Evolutionary conservation across 2,888 invertebrate species (phyloP).

Genomic region (Parascotia fuliginaria): DNA sequence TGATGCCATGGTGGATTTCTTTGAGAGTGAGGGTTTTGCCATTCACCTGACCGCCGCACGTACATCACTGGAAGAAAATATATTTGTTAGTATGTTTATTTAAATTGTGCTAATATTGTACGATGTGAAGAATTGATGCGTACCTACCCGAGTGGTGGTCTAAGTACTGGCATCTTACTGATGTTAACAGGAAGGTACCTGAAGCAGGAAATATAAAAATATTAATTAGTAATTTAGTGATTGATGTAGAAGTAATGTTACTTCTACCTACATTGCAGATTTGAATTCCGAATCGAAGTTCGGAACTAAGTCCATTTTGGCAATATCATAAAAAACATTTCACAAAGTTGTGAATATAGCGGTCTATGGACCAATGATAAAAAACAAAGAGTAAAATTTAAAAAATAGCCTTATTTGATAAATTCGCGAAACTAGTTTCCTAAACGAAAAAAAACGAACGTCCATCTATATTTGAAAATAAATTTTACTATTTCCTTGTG

Average conservation of each 20-base stretch:
- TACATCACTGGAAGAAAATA: slow-evolving; percentile 62
- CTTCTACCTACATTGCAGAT: too few species aligned
- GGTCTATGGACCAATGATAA: too few species aligned
- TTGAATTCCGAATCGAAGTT: too few species aligned
- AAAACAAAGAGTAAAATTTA: too few species aligned
- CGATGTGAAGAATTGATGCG: slow-evolving; percentile 67
- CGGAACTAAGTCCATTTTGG: too few species aligned
- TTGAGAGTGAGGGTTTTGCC: slow-evolving; percentile 59
- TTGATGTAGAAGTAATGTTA: background rate
- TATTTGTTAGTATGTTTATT: slow-evolving; percentile 19
- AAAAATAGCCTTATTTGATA: too few species aligned
- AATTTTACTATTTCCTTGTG: too few species aligned
- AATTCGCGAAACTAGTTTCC: background rate
- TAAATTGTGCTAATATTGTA: background rate
- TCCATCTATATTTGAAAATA: slow-evolving; percentile 2
- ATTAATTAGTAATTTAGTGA: background rate
- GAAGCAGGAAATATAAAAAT: slow-evolving; percentile 49
- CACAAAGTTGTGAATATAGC: too few species aligned
- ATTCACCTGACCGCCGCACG: slow-evolving; percentile 61
- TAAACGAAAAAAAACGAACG: background rate
- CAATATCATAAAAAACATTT: too few species aligned
- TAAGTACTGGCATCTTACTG: slow-evolving; percentile 65
- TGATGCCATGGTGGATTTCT: slow-evolving; percentile 74
- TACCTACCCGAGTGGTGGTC: slow-evolving; percentile 82
- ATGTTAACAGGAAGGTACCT: slow-evolving; percentile 65